A percentile compares a stretch with the other conserved stretches of the same genome.
These are phyloP conservation scores for Hippopotamus amphibius DNA, from an alignment of 2,113 vertebrate species.

Conservation along the genomic window DNA sequence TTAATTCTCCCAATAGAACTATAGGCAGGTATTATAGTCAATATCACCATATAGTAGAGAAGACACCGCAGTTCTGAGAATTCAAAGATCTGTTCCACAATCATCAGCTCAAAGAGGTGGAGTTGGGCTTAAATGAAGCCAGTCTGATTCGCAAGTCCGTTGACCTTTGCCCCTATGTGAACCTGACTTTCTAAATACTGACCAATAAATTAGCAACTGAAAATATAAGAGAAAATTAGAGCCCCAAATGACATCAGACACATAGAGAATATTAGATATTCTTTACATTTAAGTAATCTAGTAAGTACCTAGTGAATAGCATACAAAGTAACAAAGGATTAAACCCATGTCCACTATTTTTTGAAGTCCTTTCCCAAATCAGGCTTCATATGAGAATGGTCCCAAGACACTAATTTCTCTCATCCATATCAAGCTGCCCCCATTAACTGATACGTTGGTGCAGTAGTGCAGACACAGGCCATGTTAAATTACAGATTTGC, in stretches of 20 bases:
- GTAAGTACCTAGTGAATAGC: background rate
- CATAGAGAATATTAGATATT: background rate
- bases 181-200: background rate
- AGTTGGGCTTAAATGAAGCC: background rate
- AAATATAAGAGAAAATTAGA: background rate
- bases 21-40: accelerated
- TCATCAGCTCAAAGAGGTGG: background rate
- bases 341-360: background rate
- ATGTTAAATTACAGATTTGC: background rate
- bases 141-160: background rate
- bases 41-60: accelerated
- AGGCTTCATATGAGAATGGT: background rate
- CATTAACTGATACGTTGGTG: background rate
- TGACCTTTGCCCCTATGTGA: background rate
- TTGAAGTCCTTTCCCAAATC: background rate
- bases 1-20: background rate
- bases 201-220: background rate
- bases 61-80: background rate
- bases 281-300: background rate
- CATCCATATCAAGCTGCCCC: background rate
- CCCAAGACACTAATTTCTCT: background rate
- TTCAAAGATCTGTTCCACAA: background rate
- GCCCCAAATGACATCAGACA: background rate
- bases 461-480: background rate
- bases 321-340: background rate